Evolutionary conservation across 2,888 invertebrate species (phyloP).

Genomic region (Drosophila recens): DNA sequence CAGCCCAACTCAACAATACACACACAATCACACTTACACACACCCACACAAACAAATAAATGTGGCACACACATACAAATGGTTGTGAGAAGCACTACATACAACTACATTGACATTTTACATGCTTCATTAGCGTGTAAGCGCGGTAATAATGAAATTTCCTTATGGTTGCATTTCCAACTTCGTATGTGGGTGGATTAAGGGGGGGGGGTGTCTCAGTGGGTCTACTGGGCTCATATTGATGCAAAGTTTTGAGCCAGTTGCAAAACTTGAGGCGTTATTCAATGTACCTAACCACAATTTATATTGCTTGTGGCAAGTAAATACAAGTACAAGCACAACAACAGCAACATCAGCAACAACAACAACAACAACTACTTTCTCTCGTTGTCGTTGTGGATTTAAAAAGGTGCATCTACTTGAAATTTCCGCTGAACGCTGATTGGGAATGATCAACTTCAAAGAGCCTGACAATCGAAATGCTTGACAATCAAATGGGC

Average conservation of each 20-base stretch:
- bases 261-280: constrained; percentile 70
- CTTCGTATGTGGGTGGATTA: constrained; percentile 33
- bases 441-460: constrained; percentile 63
- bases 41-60: constrained; percentile 5
- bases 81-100: constrained; percentile 31
- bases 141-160: constrained; percentile 82
- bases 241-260: constrained; percentile 70
- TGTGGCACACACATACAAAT: constrained; percentile 3
- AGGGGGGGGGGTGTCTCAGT: background rate
- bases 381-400: constrained; percentile 10
- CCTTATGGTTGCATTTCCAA: constrained; percentile 75
- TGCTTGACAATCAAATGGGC: constrained; percentile 72
- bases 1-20: constrained; percentile 58
- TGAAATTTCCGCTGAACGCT: constrained; percentile 59
- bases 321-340: constrained; percentile 22
- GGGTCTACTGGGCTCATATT: constrained; percentile 56
- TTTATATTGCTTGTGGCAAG: constrained; percentile 66
- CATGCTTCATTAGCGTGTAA: constrained; percentile 83
- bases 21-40: constrained; percentile 7
- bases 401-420: constrained; percentile 57
- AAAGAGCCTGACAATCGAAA: constrained; percentile 67
- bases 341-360: too few relatives aligned
- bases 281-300: constrained; percentile 61
- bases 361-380: constrained; percentile 7
- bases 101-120: constrained; percentile 78